Evolutionary conservation across 2,113 vertebrate species (phyloP).

Genomic region (Catagonus wagneri): DNA sequence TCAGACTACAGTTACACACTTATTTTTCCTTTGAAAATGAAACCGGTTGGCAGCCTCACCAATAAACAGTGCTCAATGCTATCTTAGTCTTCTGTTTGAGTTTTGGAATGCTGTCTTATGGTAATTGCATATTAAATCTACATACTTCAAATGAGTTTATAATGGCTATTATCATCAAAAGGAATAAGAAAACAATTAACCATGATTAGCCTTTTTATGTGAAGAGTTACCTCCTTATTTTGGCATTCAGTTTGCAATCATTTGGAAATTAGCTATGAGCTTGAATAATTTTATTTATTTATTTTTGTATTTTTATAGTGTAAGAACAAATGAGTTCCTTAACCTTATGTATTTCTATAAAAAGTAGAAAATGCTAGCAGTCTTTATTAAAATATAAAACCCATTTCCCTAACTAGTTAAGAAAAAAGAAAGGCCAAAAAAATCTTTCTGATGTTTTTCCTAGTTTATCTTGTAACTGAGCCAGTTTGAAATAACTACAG

Average conservation of each 20-base stretch:
- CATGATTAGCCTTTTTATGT: slow-evolving; percentile 83
- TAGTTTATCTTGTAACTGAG: slow-evolving; percentile 40
- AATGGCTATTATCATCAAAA: slow-evolving; percentile 67
- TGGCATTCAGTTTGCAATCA: slow-evolving; percentile 78
- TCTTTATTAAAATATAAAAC: slow-evolving; percentile 61
- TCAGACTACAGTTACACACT: slow-evolving; percentile 50
- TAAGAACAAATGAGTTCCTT: slow-evolving; percentile 75
- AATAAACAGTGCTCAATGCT: slow-evolving; percentile 58
- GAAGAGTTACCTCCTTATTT: slow-evolving; percentile 82
- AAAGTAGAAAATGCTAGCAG: slow-evolving; percentile 74
- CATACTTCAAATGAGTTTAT: slow-evolving; percentile 71
- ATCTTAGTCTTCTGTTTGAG: slow-evolving; percentile 46
- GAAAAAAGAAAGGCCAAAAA: slow-evolving; percentile 6
- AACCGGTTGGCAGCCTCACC: slow-evolving; percentile 64
- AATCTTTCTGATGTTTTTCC: slow-evolving; percentile 1
- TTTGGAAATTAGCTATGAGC: slow-evolving; percentile 79
- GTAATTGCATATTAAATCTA: slow-evolving; percentile 75
- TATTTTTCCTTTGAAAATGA: slow-evolving; percentile 63
- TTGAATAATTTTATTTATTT: slow-evolving; percentile 85
- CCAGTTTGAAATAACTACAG: slow-evolving; percentile 43
- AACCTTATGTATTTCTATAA: slow-evolving; percentile 76
- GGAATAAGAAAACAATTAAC: slow-evolving; percentile 83
- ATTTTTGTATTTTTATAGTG: slow-evolving; percentile 79
- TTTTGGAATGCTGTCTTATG: slow-evolving; percentile 67
- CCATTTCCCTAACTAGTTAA: not conserved